Conservation (phyloP, 2,797 vertebrate species). For the Leucoraja ocellata region DNA sequence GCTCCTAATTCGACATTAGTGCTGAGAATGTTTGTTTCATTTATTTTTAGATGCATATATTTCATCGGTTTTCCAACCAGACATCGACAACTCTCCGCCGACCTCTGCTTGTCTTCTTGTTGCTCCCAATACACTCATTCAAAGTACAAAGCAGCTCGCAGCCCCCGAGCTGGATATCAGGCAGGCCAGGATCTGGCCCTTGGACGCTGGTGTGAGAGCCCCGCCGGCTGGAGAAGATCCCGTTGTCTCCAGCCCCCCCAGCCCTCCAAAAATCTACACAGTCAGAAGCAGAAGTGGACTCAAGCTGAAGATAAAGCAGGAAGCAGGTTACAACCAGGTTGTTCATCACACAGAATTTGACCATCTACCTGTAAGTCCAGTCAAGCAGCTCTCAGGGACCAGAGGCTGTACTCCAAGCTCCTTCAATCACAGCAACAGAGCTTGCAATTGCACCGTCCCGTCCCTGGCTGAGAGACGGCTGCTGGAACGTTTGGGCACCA, state of each 20-base stretch:
- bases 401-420: neutral
- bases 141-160: slow-evolving; percentile 2
- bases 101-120: too few species aligned
- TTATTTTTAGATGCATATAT: slow-evolving; percentile 31
- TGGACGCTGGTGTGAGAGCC: neutral
- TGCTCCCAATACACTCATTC: neutral
- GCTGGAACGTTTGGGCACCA: slow-evolving; percentile 46
- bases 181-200: neutral
- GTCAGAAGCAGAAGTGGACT: slow-evolving; percentile 65
- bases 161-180: neutral
- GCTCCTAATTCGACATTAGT: neutral
- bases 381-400: neutral
- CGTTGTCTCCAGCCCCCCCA: slow-evolving; percentile 59
- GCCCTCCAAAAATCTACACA: slow-evolving; percentile 65
- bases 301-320: slow-evolving; percentile 71
- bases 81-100: neutral
- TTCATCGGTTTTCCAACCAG: neutral
- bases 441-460: slow-evolving; percentile 46
- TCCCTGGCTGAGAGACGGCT: slow-evolving; percentile 41
- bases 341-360: slow-evolving; percentile 61
- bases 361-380: neutral
- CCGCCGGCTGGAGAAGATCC: neutral
- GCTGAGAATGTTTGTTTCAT: neutral
- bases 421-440: slow-evolving; percentile 43
- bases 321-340: slow-evolving; percentile 66